A percentile compares a stretch with the other conserved stretches of the same genome.
These are phyloP conservation scores for Petrocephalus microphthalmus DNA, from an alignment of 2,113 vertebrate species.

Conservation along the genomic window DNA sequence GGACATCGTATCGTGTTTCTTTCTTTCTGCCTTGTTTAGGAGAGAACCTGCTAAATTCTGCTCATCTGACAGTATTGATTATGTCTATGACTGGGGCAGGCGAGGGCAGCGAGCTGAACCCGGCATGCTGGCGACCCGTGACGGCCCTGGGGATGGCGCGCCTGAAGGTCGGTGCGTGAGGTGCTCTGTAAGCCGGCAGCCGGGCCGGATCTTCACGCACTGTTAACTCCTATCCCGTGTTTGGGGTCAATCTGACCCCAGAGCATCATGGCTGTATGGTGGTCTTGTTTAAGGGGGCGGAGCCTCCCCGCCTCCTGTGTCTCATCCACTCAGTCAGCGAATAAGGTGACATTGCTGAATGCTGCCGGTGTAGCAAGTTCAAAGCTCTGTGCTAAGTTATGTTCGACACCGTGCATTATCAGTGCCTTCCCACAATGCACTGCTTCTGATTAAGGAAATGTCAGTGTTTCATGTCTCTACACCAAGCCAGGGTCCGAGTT, in stretches of 20 bases:
- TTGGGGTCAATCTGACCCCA: no score
- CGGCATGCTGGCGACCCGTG: neutral
- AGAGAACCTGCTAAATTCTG: neutral
- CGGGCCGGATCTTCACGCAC: neutral
- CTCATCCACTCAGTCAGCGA: neutral
- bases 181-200: neutral
- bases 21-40: neutral
- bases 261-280: no score
- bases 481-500: neutral
- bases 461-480: neutral
- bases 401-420: no score
- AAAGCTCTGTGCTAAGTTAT: neutral
- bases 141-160: neutral
- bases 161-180: neutral
- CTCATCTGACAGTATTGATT: constrained; percentile 5
- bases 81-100: neutral
- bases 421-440: neutral
- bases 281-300: neutral
- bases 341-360: neutral
- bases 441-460: neutral
- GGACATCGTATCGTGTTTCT: neutral
- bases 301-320: neutral
- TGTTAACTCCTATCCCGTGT: no score
- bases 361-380: neutral
- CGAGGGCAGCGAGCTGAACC: neutral